These are phyloP conservation scores for Drosophila suboccidentalis DNA, from an alignment of 2,888 invertebrate genomes.

Conservation along the genomic window DNA sequence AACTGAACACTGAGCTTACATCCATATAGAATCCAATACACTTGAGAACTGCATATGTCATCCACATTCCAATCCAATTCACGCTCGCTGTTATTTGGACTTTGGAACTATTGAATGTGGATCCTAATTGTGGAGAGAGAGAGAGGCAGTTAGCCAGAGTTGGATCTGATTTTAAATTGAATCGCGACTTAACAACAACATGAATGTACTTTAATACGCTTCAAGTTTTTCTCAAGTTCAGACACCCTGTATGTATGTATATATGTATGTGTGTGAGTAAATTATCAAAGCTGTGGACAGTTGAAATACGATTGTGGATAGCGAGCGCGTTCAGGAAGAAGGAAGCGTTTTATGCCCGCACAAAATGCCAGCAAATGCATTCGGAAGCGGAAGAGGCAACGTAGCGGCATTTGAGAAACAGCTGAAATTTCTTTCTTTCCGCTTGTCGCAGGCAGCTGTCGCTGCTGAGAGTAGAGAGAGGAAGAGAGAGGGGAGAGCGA, in stretches of 20 bases:
- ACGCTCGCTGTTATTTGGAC: too few relatives aligned
- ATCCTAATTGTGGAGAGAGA: neutral
- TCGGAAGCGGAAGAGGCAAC: constrained; percentile 53
- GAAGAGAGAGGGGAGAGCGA: neutral
- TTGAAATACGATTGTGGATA: constrained; percentile 6
- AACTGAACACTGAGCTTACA: neutral
- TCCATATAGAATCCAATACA: neutral
- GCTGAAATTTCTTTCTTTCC: constrained; percentile 50
- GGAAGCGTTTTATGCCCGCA: constrained; percentile 39
- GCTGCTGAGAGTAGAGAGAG: neutral
- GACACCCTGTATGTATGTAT: neutral
- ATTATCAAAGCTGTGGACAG: constrained; percentile 10
- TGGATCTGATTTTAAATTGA: neutral
- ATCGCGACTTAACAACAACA: too few relatives aligned
- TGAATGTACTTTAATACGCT: neutral
- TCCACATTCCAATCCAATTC: neutral
- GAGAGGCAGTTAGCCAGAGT: neutral
- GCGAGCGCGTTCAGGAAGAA: neutral
- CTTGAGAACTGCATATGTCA: neutral
- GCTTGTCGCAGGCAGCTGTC: constrained; percentile 26
- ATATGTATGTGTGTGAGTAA: neutral
- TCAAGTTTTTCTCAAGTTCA: neutral
- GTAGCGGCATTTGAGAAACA: constrained; percentile 39
- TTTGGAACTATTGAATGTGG: neutral
- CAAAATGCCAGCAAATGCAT: constrained; percentile 61